Conservation (phyloP, 35 echinoderm and acorn worm species). For the Lytechinus variegatus region DNA sequence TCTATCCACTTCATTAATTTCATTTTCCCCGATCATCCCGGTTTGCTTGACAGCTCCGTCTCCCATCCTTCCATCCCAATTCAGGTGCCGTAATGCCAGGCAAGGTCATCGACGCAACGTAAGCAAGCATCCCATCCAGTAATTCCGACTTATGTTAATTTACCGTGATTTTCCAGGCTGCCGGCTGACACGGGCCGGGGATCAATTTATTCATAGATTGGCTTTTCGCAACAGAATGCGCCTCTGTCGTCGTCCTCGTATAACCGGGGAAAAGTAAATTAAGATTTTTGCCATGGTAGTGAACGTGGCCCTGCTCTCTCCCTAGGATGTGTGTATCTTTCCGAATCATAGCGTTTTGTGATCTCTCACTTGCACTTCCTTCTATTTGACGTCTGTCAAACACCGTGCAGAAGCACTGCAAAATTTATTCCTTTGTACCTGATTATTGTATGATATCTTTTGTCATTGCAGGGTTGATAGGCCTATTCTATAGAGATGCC, state of each 20-base stretch:
- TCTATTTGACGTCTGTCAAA: background rate
- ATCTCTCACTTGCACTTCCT: background rate
- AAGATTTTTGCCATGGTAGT: background rate
- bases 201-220: conserved; percentile 20
- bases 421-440: background rate
- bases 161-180: background rate
- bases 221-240: conserved; percentile 1
- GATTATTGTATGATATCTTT: background rate
- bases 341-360: background rate
- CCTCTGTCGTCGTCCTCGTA: background rate
- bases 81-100: background rate
- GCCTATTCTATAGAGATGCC: background rate
- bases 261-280: background rate
- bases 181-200: background rate
- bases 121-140: background rate
- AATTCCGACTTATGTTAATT: background rate
- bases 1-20: background rate
- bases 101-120: background rate
- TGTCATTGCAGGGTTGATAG: background rate
- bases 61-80: background rate
- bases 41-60: background rate
- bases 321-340: background rate
- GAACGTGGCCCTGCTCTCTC: no score
- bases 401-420: background rate
- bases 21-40: background rate